Percentiles rank a stretch among this genome's conserved stretches.
Evolutionary conservation across 2,888 invertebrate species (phyloP).

Genomic region (Augiades crinisus): DNA sequence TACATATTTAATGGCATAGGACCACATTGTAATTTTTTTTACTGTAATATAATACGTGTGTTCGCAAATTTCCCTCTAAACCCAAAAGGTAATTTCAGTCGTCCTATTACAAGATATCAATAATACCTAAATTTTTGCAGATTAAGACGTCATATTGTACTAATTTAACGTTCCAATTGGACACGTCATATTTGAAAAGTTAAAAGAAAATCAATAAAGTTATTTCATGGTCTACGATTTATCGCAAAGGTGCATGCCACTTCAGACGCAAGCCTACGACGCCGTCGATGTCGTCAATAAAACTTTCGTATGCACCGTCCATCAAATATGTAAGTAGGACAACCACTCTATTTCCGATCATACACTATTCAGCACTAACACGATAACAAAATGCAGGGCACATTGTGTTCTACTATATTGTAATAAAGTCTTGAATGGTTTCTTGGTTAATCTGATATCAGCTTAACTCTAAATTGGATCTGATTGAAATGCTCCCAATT

Average conservation of each 20-base stretch:
- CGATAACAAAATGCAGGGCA: neutral
- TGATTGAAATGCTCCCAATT: slow-evolving; percentile 67
- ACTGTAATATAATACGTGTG: no score
- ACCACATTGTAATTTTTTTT: no score
- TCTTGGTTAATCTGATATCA: neutral
- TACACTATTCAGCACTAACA: slow-evolving; percentile 25
- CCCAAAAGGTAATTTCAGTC: no score
- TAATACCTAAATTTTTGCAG: no score
- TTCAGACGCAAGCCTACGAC: neutral
- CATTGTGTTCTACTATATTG: neutral
- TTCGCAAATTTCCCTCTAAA: no score
- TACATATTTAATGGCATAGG: no score
- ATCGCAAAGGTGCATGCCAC: neutral
- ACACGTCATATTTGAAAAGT: no score
- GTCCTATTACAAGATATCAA: no score
- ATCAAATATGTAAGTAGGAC: slow-evolving; percentile 27
- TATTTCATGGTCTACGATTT: no score
- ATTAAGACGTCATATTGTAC: no score
- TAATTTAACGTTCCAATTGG: no score
- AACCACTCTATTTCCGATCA: slow-evolving; percentile 28
- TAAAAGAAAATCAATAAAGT: no score
- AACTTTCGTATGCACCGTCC: slow-evolving; percentile 19
- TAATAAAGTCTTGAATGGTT: slow-evolving; percentile 1
- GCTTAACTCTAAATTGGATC: slow-evolving; percentile 47
- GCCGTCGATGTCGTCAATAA: slow-evolving; percentile 1